Evolutionary conservation across 2,797 vertebrate species (phyloP), one percentile per base, ranked within the genome.

Genomic region (Arremon aurantiirostris): DNA sequence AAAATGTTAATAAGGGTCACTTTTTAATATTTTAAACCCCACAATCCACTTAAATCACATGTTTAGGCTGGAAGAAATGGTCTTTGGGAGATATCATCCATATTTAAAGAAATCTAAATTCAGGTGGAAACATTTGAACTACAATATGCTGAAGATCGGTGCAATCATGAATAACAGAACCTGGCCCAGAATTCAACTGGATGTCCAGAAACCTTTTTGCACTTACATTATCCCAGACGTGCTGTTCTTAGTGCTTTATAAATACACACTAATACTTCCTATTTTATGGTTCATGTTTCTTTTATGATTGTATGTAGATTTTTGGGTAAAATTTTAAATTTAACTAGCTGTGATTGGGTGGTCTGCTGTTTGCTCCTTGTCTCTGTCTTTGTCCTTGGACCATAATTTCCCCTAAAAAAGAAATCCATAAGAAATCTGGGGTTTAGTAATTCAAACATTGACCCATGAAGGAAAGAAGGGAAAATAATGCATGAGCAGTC

Each of bases 371-470:
- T 26, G 12, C 26, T 71, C 34, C 2, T 70, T 7, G 41, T 5
- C 8, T 56, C 35, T 35, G 35, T 35, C 3, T 73, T 49, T 72
- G 6, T 37, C 6, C 12, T 53, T 53, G 4, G 23, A 71, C 9
- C 8, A 27, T 17, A 27, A 75, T 50, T 71, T 49, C 8, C 9
- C 8, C 5, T 8, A 11, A 34, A 53, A 60, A 17, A 55, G 14
- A 65, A 12, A 1, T 18, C 20, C 6, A 12, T 27, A 15, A 59
- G 2, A 39, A 47, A 34, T 3, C 3, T 41, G 41, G 5, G 3
- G 4, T 82, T 73, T 56, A 42, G 15, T 50, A 32, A 18, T 66
- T 82, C 16, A 70, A 26, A 78, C 27, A 44, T 13, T 61, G 26
- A 30, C 10, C 6, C 22, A 15, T 26, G 8, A 6, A 44, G 35